Conservation (phyloP, 1,140 invertebrate species). For the Lordiphosa collinella region DNA sequence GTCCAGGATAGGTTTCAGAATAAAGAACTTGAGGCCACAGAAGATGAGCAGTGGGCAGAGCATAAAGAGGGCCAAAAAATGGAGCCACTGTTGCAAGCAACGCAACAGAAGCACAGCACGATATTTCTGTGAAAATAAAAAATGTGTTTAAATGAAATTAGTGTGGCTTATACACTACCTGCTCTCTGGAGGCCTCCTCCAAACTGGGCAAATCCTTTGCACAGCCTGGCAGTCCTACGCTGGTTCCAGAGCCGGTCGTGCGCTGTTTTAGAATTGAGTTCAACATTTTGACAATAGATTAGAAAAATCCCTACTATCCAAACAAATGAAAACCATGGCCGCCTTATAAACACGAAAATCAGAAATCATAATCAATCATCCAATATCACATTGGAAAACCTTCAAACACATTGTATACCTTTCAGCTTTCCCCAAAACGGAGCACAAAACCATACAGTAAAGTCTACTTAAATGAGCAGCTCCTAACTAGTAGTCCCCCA, state of each 20-base stretch:
- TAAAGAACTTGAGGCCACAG: slow-evolving; percentile 9
- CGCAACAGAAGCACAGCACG: background rate
- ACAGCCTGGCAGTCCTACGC: background rate
- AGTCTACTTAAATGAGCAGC: too few relatives aligned
- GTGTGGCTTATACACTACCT: background rate
- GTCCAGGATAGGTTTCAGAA: background rate
- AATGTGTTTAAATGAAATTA: background rate
- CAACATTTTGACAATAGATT: too few relatives aligned
- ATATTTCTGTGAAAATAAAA: background rate
- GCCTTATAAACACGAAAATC: too few relatives aligned
- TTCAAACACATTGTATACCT: too few relatives aligned
- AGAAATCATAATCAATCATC: too few relatives aligned
- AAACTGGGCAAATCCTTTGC: slow-evolving; percentile 11
- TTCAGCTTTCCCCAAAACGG: too few relatives aligned
- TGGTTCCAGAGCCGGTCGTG: background rate
- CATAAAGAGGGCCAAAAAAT: slow-evolving; percentile 15
- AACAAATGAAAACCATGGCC: too few relatives aligned
- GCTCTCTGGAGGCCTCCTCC: slow-evolving; percentile 1
- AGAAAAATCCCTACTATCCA: too few relatives aligned
- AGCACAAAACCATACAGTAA: too few relatives aligned
- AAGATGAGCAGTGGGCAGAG: slow-evolving; percentile 17
- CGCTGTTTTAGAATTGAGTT: slow-evolving; percentile 20
- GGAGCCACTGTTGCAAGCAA: slow-evolving; percentile 10
- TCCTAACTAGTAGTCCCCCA: too few relatives aligned
- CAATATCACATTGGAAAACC: too few relatives aligned